Evolutionary conservation across 2,113 vertebrate species (phyloP).

Genomic region (Zootoca vivipara): DNA sequence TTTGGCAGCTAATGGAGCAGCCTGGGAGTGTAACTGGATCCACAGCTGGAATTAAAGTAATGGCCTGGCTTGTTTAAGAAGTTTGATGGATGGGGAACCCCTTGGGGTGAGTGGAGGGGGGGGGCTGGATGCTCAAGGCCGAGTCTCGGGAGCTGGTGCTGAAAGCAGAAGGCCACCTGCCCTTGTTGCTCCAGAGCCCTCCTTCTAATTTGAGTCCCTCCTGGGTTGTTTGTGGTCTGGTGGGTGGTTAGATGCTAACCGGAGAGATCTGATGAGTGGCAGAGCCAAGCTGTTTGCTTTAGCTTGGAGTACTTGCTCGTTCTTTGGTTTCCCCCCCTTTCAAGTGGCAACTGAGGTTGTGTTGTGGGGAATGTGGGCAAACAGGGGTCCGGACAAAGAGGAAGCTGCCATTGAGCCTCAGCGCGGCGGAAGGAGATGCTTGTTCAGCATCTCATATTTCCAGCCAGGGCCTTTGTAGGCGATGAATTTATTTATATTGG

Average conservation of each 20-base stretch:
- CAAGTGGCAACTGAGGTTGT: neutral
- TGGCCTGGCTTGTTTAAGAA: constrained; percentile 25
- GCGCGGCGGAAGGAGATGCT: neutral
- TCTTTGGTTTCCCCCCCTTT: neutral
- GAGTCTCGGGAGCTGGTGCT: neutral
- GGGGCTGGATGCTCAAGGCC: neutral
- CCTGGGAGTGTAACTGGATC: constrained; percentile 26
- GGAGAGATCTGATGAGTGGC: neutral
- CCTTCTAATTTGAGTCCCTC: neutral
- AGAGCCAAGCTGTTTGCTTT: constrained; percentile 13
- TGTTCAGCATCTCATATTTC: neutral
- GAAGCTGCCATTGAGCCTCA: neutral
- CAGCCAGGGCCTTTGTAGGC: neutral
- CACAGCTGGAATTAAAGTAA: constrained; percentile 29
- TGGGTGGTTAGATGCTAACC: neutral
- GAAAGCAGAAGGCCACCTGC: constrained; percentile 35
- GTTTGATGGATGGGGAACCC: constrained; percentile 27
- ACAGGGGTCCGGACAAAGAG: neutral
- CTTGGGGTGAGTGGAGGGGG: neutral
- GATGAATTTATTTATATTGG: neutral
- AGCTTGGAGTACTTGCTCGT: neutral
- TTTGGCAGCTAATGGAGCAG: constrained; percentile 31
- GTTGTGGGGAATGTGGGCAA: neutral
- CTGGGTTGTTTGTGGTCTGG: neutral
- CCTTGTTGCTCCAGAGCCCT: neutral